Percentiles rank a stretch among this genome's conserved stretches.
These are phyloP conservation scores for Pteromalus puparum DNA, from an alignment of 1,140 invertebrate species.

Conservation along the genomic window DNA sequence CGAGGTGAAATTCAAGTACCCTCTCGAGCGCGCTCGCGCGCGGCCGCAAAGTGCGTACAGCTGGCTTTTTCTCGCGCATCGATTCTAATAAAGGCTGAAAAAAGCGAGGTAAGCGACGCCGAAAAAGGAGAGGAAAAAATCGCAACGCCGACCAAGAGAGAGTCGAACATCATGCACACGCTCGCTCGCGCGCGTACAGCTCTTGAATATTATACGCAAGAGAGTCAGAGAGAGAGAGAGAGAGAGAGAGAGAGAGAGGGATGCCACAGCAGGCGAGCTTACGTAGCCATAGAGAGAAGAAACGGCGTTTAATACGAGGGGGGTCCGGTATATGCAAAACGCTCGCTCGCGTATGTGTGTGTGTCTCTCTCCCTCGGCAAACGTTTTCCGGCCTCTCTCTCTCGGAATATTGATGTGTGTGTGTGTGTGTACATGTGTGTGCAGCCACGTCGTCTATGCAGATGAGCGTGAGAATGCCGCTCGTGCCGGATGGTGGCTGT, in stretches of 20 bases:
- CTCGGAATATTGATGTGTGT: conserved; percentile 70
- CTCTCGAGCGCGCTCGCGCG: neutral
- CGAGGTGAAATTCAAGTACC: neutral
- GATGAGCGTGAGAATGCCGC: conserved; percentile 74
- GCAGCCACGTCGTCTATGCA: conserved; percentile 66
- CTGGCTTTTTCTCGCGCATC: conserved; percentile 38
- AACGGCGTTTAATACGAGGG: conserved; percentile 65
- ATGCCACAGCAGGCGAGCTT: conserved; percentile 60
- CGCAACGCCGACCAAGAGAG: neutral
- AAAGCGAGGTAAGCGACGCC: conserved; percentile 27
- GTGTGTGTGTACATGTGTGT: conserved; percentile 24
- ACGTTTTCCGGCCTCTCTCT: conserved; percentile 68
- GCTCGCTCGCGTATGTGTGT: conserved; percentile 18
- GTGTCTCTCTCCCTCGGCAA: conserved; percentile 52
- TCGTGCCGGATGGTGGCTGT: conserved; percentile 71
- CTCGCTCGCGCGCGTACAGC: neutral
- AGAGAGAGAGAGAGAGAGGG: conserved; percentile 16
- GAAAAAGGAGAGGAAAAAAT: conserved; percentile 32
- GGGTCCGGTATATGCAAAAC: conserved; percentile 71
- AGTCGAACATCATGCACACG: conserved; percentile 37
- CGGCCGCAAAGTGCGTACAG: conserved; percentile 26
- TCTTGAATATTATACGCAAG: conserved; percentile 20
- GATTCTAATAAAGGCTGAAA: conserved; percentile 44
- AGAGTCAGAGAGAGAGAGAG: conserved; percentile 2
- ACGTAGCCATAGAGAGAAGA: conserved; percentile 60